These are phyloP conservation scores for Drosophila albomicans DNA, from an alignment of 1,140 invertebrate species.

Conservation along the genomic window DNA sequence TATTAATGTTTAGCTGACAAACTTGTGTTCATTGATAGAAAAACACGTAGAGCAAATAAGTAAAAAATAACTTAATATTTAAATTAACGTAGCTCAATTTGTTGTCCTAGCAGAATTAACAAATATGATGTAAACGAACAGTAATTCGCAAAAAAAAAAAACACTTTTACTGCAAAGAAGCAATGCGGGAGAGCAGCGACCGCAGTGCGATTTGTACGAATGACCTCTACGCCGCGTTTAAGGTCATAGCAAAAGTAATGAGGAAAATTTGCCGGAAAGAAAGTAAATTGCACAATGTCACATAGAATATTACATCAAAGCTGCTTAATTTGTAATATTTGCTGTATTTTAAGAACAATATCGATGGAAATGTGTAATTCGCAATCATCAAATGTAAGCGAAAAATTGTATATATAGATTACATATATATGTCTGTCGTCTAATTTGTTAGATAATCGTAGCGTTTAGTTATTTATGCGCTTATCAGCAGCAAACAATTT, in stretches of 20 bases:
- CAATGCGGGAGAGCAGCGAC: constrained; percentile 11
- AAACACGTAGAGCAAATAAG: not conserved
- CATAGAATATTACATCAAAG: constrained; percentile 18
- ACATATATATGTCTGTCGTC: constrained; percentile 11
- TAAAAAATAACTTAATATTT: not conserved
- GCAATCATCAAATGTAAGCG: not conserved
- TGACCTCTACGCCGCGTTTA: constrained; percentile 68
- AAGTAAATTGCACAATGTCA: not conserved
- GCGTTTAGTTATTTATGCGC: not conserved
- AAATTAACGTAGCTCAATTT: not conserved
- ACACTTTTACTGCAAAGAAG: not conserved
- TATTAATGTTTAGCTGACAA: no score
- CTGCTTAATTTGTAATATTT: not conserved
- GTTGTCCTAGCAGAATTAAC: not conserved
- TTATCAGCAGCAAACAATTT: not conserved
- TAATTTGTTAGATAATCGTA: constrained; percentile 68
- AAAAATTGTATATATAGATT: constrained; percentile 10
- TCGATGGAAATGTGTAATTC: not conserved
- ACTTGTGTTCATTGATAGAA: not conserved
- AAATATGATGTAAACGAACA: not conserved
- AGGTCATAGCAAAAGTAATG: constrained; percentile 61
- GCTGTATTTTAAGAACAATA: not conserved
- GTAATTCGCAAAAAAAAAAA: constrained; percentile 11
- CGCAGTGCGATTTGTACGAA: constrained; percentile 29
- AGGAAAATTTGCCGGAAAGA: constrained; percentile 33